phyloP scores from a whole-genome alignment of 2,888 invertebrate species.

The Tetanocera ferruginea region DNA sequence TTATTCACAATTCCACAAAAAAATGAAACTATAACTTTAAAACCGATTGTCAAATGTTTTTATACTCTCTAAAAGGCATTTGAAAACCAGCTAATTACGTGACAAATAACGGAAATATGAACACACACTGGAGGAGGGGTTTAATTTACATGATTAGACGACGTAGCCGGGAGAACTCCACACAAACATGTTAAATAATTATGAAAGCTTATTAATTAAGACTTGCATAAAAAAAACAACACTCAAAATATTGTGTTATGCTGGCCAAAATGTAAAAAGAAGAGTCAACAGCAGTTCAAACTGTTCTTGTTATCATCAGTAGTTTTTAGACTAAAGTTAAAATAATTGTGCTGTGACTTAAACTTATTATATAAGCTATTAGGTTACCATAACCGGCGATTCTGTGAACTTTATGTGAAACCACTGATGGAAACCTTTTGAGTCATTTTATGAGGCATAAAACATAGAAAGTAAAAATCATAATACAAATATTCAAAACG shows the following conservation, averaged over 20 bases:
- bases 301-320: not conserved
- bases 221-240: not conserved
- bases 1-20: conserved; percentile 26
- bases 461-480: no score
- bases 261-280: no score
- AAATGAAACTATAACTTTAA: not conserved
- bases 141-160: not conserved
- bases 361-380: not conserved
- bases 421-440: no score
- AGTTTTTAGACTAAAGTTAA: not conserved
- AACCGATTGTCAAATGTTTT: conserved; percentile 33
- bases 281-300: not conserved
- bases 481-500: no score
- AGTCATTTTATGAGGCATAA: no score
- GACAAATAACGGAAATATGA: conserved; percentile 46
- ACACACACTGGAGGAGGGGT: conserved; percentile 31
- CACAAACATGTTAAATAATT: not conserved
- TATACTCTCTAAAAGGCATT: conserved; percentile 41
- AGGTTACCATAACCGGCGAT: not conserved
- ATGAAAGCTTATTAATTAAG: not conserved
- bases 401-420: no score
- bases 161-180: not conserved
- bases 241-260: not conserved
- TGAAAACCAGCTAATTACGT: conserved; percentile 46
- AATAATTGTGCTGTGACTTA: not conserved